Evolutionary conservation across 1,140 invertebrate genomes (phyloP), one percentile per base, ranked within the genome.

Genomic region (Eriocheir sinensis): DNA sequence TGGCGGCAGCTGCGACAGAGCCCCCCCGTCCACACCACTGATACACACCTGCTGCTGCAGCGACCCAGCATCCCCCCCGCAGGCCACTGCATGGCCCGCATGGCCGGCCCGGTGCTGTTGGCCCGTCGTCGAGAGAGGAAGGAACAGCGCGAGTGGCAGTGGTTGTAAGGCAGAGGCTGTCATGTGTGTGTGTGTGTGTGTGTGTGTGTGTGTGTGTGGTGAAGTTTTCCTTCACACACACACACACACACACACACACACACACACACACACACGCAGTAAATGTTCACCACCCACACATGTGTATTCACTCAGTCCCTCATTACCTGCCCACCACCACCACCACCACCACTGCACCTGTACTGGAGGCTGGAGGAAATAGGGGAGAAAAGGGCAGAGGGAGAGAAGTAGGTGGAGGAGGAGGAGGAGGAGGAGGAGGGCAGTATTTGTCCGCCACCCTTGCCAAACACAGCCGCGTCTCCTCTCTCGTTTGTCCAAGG

Each of bases 401-500:
- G 27, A n/a, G 60, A 17, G 4, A 8, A 72, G 60, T 21, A 72
- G 27, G 21, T n/a, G 21, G 60, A 53, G 21, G 48, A 53, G 48
- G 21, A 53, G 12, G 48, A 72, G 60, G 60, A 72, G 27, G 60
- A 1, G 60, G 60, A 21, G 60, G 60, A 21, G 27, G 60, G 27
- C 2, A 44, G 38, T 88, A 27, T 80, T 80, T 80, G 53, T 41
- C 83, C 83, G 30, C 60, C 89, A 91, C 36, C 53, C 60, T 80
- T 53, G 36, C 44, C 89, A 79, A 80, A 81, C 90, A 81, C 30
- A 81, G 90, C 90, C 72, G 60, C 90, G 32, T 72, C 90, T 27
- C 90, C 36, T 41, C 90, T 92, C 79, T 92, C 90, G 53, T 91
- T 91, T 91, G 90, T 79, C 44, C 44, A 89, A 89, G 44, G 41